Base-by-base conservation (phyloP, 1,140 invertebrate genomes). In the Mizuhopecten yessoensis region DNA sequence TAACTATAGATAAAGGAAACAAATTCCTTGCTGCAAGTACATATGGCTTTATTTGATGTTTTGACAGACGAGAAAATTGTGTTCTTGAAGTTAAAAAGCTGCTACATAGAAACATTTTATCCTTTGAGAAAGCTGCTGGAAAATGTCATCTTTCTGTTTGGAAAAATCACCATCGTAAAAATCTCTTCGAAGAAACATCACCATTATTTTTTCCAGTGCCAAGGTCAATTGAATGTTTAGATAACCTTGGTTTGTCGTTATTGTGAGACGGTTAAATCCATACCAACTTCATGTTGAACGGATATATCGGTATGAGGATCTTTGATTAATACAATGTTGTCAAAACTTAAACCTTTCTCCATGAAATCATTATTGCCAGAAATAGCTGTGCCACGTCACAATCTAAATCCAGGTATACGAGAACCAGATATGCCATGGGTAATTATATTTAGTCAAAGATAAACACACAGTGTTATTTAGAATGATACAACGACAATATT, bases 221-320 rank as follows among this genome's bases (percentile, higher is more conserved):
- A 88, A 33, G 88, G 42, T 0, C 5, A 23, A 49, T 33, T 88
- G 7, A 88, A 88, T 49, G 49, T 88, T 45, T 13, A 23, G 33
- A 33, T 42, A 45, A 49, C 88, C 88, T 34, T 88, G 88, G 88
- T 17, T 88, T 33, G 88, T 33, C 49, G 42, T 88, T 39, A 33
- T 88, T 88, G 88, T 88, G 11, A 0, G 88, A 7, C 42, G 29
- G 0, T 33, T 23, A 11, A 88, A 33, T 3, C 88, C 88, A 2
- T 42, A 33, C 33, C 34, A 88, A 15, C 0, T 88, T 45, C 88
- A 49, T 33, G 49, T 88, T 49, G 2, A 88, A 10, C 0, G 33
- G 10, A 88, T 88, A 20, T 45, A 10, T 34, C 5, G 33, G 23
- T 34, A 88, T 33, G 42, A 17, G 49, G 20, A 88, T 57, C 49